Conservation (phyloP, 2,113 vertebrate species). For the Antidorcas marsupialis region DNA sequence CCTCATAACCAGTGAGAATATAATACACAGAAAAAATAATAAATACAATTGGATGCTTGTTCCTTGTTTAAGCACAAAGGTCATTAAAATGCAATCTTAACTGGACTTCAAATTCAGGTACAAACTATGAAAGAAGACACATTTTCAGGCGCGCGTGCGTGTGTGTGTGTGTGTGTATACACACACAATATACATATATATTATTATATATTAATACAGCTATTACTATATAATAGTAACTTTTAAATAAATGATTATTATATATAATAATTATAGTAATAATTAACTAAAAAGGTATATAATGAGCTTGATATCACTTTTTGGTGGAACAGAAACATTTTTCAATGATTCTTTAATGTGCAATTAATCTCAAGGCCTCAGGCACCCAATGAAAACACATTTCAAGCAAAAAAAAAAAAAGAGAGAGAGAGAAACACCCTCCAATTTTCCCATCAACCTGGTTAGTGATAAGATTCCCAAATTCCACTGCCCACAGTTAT, state of each 20-base stretch:
- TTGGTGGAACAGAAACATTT: background rate
- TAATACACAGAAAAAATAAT: background rate
- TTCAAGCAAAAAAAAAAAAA: background rate
- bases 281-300: background rate
- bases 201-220: background rate
- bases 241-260: background rate
- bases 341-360: constrained; percentile 21
- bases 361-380: constrained; percentile 29
- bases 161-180: no score
- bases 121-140: background rate
- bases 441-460: background rate
- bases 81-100: constrained; percentile 29
- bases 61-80: background rate
- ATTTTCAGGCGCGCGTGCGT: background rate
- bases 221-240: background rate
- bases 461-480: background rate
- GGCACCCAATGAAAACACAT: constrained; percentile 13
- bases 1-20: background rate
- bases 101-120: constrained; percentile 2
- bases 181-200: background rate
- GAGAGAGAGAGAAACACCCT: background rate
- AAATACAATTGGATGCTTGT: background rate
- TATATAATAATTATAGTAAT: background rate
- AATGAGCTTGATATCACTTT: background rate
- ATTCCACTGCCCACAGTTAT: background rate